Evolutionary conservation across 2,113 vertebrate species (phyloP).

Genomic region (Phalacrocorax pelagicus): DNA sequence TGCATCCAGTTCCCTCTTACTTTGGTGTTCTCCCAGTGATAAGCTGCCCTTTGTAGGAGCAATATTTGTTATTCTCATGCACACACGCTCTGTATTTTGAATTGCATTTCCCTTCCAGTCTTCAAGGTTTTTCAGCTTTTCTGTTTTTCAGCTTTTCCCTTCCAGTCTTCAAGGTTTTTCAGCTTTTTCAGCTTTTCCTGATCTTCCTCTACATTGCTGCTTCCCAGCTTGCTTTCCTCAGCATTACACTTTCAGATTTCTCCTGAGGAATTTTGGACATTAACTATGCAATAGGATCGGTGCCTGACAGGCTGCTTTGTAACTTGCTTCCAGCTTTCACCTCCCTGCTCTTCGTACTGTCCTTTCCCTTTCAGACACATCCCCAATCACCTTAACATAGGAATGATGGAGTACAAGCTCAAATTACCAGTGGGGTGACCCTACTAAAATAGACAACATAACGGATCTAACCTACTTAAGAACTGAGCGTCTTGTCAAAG

Average conservation of each 20-base stretch:
- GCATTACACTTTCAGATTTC: neutral
- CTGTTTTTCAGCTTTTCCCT: neutral
- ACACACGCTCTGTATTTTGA: neutral
- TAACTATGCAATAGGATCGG: neutral
- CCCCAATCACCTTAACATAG: neutral
- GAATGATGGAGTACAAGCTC: neutral
- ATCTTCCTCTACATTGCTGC: neutral
- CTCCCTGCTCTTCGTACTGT: neutral
- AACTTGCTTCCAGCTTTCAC: neutral
- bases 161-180: neutral
- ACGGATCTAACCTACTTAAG: neutral
- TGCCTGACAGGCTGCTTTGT: neutral
- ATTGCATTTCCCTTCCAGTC: neutral
- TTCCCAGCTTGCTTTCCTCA: neutral
- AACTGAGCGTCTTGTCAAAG: neutral
- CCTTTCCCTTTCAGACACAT: neutral
- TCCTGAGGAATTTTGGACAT: neutral
- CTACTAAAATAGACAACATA: neutral
- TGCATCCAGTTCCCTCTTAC: neutral
- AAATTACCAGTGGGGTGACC: neutral
- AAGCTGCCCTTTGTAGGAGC: neutral
- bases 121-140: neutral
- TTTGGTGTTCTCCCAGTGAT: neutral
- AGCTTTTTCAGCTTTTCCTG: neutral
- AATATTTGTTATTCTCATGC: neutral